Evolutionary conservation across 2,797 vertebrate genomes (phyloP).

Genomic region (Benthosema pterotum): DNA sequence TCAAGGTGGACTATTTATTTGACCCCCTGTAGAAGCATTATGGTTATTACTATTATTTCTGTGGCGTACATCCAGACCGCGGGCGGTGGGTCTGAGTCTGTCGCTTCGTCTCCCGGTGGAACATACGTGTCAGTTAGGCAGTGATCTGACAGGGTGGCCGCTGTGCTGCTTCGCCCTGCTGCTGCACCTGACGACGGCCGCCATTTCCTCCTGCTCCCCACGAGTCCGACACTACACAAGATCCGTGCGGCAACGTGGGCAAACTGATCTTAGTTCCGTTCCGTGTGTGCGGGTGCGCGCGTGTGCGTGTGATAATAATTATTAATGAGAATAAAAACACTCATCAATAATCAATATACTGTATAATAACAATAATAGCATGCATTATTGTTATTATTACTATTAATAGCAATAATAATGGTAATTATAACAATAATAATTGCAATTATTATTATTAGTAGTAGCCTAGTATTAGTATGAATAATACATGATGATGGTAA

Average conservation of each 20-base stretch:
- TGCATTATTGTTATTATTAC: too few relatives aligned
- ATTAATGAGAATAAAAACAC: too few relatives aligned
- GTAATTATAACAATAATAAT: too few relatives aligned
- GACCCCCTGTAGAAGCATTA: slow-evolving; percentile 28
- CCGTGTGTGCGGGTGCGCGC: too few relatives aligned
- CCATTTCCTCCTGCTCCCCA: slow-evolving; percentile 65
- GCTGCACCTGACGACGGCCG: slow-evolving; percentile 48
- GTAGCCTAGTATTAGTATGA: too few relatives aligned
- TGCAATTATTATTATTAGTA: too few relatives aligned
- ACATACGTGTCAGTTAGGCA: slow-evolving; percentile 60
- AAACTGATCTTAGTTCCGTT: slow-evolving; percentile 46
- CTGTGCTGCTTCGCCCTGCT: slow-evolving; percentile 11
- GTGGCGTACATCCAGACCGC: slow-evolving; percentile 5
- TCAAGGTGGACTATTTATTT: slow-evolving; percentile 17
- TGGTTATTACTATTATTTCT: too few relatives aligned
- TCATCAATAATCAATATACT: too few relatives aligned
- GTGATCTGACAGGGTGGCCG: slow-evolving; percentile 43
- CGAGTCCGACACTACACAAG: slow-evolving; percentile 30
- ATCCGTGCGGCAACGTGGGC: slow-evolving; percentile 25
- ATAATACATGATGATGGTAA: too few relatives aligned
- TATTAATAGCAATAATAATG: too few relatives aligned
- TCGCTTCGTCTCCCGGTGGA: neutral
- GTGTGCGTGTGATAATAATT: too few relatives aligned
- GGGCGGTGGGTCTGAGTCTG: slow-evolving; percentile 9
- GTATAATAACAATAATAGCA: too few relatives aligned